Percentiles rank a stretch among this genome's conserved stretches.
Evolutionary conservation across 2,797 vertebrate genomes (phyloP).

Genomic region (Clarias laeviceps): DNA sequence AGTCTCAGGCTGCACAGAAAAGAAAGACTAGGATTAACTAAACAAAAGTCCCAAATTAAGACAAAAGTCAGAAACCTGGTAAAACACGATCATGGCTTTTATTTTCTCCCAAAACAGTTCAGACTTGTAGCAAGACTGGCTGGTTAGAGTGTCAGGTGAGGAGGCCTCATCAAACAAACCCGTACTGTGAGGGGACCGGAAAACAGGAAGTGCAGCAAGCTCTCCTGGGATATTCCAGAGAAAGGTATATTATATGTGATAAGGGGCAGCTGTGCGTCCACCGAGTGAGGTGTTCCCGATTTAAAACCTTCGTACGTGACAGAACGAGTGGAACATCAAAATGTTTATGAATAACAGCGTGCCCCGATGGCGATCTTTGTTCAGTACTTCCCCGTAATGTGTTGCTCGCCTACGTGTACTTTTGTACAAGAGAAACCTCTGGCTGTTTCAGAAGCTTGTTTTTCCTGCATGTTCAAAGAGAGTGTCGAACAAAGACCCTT

Average conservation of each 20-base stretch:
- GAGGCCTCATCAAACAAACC: constrained; percentile 67
- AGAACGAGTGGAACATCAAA: neutral
- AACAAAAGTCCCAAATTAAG: neutral
- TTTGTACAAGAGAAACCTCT: neutral
- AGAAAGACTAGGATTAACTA: neutral
- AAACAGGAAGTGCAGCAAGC: constrained; percentile 66
- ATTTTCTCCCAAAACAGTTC: neutral
- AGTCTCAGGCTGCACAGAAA: neutral
- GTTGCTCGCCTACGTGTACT: neutral
- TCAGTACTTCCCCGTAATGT: neutral
- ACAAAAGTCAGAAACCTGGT: neutral
- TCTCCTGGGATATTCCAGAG: constrained; percentile 16
- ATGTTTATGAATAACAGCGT: neutral
- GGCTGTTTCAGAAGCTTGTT: neutral
- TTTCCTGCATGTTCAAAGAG: neutral
- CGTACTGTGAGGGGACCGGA: constrained; percentile 67
- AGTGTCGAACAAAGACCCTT: neutral
- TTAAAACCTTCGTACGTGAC: neutral
- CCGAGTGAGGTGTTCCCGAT: neutral
- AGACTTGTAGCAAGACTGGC: neutral
- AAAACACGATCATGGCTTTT: neutral
- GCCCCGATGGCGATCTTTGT: neutral
- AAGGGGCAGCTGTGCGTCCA: constrained; percentile 43
- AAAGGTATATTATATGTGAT: constrained; percentile 31
- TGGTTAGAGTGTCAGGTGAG: neutral